Conservation (phyloP, 2,888 invertebrate species). For the Mylabris sibirica region DNA sequence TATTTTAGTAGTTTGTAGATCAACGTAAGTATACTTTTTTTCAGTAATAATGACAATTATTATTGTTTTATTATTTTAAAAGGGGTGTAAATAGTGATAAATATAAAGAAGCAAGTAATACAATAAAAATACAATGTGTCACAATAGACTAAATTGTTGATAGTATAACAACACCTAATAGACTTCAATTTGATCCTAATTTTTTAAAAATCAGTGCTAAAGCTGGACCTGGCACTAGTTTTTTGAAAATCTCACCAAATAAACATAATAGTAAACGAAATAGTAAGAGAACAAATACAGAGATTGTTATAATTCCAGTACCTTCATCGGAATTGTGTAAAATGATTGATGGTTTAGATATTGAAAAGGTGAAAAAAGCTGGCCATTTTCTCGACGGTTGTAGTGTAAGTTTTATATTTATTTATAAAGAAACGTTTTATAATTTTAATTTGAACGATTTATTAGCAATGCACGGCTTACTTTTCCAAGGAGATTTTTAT, state of each 20-base stretch:
- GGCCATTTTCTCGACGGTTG: slow-evolving; percentile 90
- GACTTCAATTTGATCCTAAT: slow-evolving; percentile 60
- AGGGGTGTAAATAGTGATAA: slow-evolving; percentile 78
- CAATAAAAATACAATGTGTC: slow-evolving; percentile 69
- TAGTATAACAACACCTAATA: slow-evolving; percentile 77
- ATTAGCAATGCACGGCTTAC: too few species aligned
- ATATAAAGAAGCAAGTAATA: slow-evolving; percentile 67
- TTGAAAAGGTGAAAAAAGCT: slow-evolving; percentile 73
- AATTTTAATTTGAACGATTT: too few species aligned
- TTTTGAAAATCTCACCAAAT: slow-evolving; percentile 18
- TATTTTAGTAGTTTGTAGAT: slow-evolving; percentile 65
- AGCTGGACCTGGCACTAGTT: slow-evolving; percentile 22
- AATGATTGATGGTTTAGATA: slow-evolving; percentile 64
- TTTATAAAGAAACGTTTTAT: neutral
- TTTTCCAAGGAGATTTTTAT: too few species aligned
- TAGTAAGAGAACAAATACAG: too few species aligned
- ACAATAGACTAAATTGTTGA: slow-evolving; percentile 80
- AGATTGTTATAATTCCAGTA: slow-evolving; percentile 22
- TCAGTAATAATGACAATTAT: too few species aligned
- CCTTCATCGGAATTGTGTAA: slow-evolving; percentile 39
- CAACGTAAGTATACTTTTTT: slow-evolving; percentile 58
- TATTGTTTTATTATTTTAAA: too few species aligned
- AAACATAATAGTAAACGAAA: slow-evolving; percentile 33
- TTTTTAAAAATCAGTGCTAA: slow-evolving; percentile 64
- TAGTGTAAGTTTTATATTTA: slow-evolving; percentile 68